Base-by-base conservation (phyloP, 2,888 invertebrate species). In the Netelia melanura region DNA sequence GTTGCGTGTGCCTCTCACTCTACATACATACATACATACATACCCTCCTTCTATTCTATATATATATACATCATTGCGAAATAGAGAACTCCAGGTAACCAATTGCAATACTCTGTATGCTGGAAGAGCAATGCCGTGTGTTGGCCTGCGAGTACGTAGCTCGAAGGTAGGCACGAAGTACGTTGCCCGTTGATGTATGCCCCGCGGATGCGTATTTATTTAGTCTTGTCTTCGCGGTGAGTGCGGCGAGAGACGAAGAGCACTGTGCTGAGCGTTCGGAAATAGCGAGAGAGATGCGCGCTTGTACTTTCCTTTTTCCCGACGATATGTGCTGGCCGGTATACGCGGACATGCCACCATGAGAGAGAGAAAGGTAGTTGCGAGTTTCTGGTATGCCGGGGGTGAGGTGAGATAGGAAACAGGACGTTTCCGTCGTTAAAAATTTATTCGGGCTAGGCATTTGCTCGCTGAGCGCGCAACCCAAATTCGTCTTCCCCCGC, bases 61-160 rank as follows among this genome's bases (percentile, higher is more conserved):
- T 52, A 75, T 52, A 64, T 17, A 58, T 44, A 38, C 14, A 48
- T 48, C 10, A 3, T 14, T 14, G 14, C 48, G 48, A 48, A 48
- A 81, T 38, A 74, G 64, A 61, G 38, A 64, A 72, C 21, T 21
- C 67, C 11, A 48, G 74, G 56, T 85, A 85, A 83, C 85, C 90
- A 83, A 90, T 91, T 89, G 89, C 88, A 88, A 87, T 88, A 87
- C 83, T 88, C 85, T 77, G 83, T 81, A 89, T 81, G 79, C 81
- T 75, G 75, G 78, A 64, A 68, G 58, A 21, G 81, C 85, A 74
- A 77, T 23, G 78, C 58, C 23, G n/a, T 62, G 30, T 14, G 72
- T 67, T 44, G 81, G 62, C 25, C 65, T 58, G 58, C n/a, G 70
- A 58, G 23, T 68, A 25, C 62, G 58, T 21, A 81, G 44, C 54